Evolutionary conservation across 1,140 invertebrate species (phyloP).

Genomic region (Aradophagus sp.): DNA sequence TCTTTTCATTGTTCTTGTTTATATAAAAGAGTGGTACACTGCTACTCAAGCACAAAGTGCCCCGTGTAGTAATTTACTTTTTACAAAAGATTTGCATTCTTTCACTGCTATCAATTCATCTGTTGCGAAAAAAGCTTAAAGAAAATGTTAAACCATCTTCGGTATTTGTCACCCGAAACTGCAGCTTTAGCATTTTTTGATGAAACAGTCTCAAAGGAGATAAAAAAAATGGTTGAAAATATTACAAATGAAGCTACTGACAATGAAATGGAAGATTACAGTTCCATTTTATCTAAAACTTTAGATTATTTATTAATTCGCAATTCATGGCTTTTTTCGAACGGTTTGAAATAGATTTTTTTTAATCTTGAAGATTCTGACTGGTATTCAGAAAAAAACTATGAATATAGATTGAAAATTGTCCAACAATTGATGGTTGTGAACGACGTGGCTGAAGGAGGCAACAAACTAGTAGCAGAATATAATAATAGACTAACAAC

Average conservation of each 20-base stretch:
- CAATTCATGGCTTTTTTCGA: no score
- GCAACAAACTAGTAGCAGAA: conserved; percentile 29
- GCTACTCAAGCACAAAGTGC: conserved; percentile 31
- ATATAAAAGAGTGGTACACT: conserved; percentile 56
- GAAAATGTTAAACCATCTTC: conserved; percentile 51
- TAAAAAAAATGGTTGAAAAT: no score
- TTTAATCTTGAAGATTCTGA: no score
- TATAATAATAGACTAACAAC: conserved; percentile 35
- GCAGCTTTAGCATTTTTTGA: conserved; percentile 47
- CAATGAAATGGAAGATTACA: conserved; percentile 4
- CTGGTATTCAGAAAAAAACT: conserved; percentile 33
- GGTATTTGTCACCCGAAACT: conserved; percentile 48
- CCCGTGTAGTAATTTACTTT: conserved; percentile 47
- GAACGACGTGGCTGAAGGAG: conserved; percentile 48
- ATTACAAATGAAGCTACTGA: not conserved
- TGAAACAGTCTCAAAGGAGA: not conserved
- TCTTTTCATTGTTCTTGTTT: conserved; percentile 57
- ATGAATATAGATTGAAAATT: conserved; percentile 27
- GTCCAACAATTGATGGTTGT: conserved; percentile 45
- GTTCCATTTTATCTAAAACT: no score
- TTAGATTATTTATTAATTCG: no score
- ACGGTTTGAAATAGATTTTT: no score
- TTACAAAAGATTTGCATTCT: conserved; percentile 8
- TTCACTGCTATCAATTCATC: conserved; percentile 1
- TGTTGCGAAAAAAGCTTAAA: conserved; percentile 11